Conservation (phyloP, 2,888 invertebrate genomes). For the Cheilosia pagana region DNA sequence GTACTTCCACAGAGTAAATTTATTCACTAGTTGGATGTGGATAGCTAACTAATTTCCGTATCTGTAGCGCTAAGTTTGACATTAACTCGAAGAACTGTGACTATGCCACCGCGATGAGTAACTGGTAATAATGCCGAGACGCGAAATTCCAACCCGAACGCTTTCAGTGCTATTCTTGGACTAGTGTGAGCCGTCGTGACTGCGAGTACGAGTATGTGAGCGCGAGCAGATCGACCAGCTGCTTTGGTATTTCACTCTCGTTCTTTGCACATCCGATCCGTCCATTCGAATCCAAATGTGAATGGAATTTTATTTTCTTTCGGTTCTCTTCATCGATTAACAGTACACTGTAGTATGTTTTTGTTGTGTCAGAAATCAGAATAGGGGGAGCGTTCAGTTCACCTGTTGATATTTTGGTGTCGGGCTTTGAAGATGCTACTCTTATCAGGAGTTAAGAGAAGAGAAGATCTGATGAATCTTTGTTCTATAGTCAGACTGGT, state of each 20-base stretch:
- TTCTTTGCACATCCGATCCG: conserved; percentile 32
- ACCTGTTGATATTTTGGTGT: background rate
- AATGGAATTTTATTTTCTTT: conserved; percentile 35
- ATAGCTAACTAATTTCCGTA: background rate
- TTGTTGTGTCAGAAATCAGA: background rate
- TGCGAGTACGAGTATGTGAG: too few species aligned
- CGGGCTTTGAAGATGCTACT: background rate
- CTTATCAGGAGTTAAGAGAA: conserved; percentile 30
- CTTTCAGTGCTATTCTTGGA: conserved; percentile 39
- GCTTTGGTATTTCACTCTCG: conserved; percentile 55
- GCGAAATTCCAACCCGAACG: conserved; percentile 41
- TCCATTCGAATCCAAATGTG: background rate
- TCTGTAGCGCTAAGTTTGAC: conserved; percentile 7
- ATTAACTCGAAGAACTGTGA: conserved; percentile 18
- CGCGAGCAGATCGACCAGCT: conserved; percentile 16
- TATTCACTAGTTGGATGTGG: background rate
- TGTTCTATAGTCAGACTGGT: background rate
- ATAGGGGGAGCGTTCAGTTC: conserved; percentile 14
- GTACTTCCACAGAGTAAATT: background rate
- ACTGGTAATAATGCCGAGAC: conserved; percentile 24
- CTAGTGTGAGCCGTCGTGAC: conserved; percentile 28
- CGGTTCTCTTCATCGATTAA: conserved; percentile 35
- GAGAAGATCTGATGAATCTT: background rate
- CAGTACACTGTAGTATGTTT: conserved; percentile 22
- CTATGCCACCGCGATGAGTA: conserved; percentile 43